Evolutionary conservation across 1,140 invertebrate genomes (phyloP).

Genomic region (Papilio helenus): DNA sequence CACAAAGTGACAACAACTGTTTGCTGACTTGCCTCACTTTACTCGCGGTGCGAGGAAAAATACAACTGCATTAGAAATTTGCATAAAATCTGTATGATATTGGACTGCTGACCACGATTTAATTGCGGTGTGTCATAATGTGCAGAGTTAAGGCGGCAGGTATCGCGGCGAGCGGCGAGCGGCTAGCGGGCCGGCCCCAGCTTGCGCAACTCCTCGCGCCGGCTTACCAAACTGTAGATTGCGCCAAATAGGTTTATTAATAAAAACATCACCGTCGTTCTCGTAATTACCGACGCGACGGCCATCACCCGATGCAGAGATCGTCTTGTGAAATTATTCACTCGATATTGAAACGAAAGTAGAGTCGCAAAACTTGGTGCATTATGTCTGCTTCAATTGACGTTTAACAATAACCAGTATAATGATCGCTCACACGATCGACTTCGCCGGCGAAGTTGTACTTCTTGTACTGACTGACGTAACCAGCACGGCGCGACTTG

Average conservation of each 20-base stretch:
- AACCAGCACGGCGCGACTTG: too few species aligned
- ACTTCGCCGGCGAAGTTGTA: not conserved
- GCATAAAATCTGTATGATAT: conserved; percentile 1
- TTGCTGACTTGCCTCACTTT: too few species aligned
- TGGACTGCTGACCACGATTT: not conserved
- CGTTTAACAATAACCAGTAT: not conserved
- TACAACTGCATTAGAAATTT: not conserved
- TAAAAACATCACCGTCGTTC: conserved; percentile 1
- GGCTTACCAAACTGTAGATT: conserved; percentile 3
- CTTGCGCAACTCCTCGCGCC: not conserved
- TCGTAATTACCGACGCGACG: not conserved
- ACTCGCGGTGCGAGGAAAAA: not conserved
- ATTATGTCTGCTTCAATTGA: not conserved
- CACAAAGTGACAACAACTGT: too few species aligned
- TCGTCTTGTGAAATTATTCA: not conserved
- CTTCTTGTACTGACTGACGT: too few species aligned
- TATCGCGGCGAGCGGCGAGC: not conserved
- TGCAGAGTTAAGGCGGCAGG: not conserved
- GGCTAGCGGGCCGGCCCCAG: not conserved
- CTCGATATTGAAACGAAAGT: not conserved
- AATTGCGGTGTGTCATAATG: conserved; percentile 4
- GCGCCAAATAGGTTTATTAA: conserved; percentile 1
- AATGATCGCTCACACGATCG: not conserved
- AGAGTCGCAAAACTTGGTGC: not conserved
- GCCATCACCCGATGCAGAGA: not conserved